Percentiles rank a stretch among this genome's conserved stretches.
Conservation (phyloP, 1,140 invertebrate genomes). For the Heliconius hewitsoni region DNA sequence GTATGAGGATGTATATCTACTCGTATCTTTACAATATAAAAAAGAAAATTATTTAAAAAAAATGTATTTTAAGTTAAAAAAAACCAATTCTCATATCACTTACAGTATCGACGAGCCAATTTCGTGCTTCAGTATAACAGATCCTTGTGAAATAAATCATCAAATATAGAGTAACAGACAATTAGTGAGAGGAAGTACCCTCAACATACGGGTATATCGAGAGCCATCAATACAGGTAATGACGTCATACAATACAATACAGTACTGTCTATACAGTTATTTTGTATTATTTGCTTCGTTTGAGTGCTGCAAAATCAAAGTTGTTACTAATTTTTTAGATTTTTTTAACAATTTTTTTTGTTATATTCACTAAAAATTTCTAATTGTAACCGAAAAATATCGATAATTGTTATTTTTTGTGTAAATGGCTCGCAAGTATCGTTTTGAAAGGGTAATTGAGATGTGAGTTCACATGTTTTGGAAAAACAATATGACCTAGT, state of each 20-base stretch:
- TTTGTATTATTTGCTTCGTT: slow-evolving; percentile 1
- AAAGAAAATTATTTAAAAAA: background rate
- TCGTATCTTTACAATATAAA: background rate
- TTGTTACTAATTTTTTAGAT: background rate
- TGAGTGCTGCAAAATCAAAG: background rate
- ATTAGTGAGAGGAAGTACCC: slow-evolving; percentile 41
- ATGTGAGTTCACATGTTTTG: background rate
- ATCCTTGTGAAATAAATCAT: slow-evolving; percentile 19
- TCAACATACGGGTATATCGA: slow-evolving; percentile 39
- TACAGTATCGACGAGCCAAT: background rate
- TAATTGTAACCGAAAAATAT: background rate
- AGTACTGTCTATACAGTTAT: background rate
- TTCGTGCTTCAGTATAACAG: background rate
- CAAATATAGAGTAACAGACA: slow-evolving; percentile 45
- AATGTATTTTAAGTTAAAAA: background rate
- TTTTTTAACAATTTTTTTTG: background rate
- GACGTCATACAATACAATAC: slow-evolving; percentile 10
- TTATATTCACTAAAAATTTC: background rate
- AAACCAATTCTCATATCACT: background rate
- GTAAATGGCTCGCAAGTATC: background rate
- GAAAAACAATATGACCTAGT: background rate
- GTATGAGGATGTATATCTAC: background rate
- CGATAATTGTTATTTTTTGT: background rate
- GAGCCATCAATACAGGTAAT: slow-evolving; percentile 26
- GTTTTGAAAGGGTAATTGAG: background rate